These are phyloP conservation scores for Sericinus montela DNA, from an alignment of 2,888 invertebrate genomes.

Conservation along the genomic window DNA sequence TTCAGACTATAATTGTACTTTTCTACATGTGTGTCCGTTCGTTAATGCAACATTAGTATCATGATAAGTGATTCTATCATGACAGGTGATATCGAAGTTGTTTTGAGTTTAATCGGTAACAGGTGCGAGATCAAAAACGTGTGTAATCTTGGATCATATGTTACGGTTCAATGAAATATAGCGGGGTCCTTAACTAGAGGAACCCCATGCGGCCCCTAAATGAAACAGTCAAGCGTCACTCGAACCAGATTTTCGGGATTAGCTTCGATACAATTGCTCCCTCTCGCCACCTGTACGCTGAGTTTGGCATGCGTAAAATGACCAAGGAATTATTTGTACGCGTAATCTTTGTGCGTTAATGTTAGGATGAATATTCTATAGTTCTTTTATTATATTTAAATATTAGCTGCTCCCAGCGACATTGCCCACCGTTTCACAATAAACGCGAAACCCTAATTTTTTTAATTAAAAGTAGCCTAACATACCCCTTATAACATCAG, in stretches of 20 bases:
- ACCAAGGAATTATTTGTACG: constrained; percentile 26
- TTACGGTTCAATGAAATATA: constrained; percentile 27
- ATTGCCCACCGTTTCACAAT: no score
- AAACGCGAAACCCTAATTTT: no score
- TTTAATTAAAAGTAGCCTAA: no score
- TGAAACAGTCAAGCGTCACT: constrained; percentile 38
- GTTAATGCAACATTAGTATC: constrained; percentile 26
- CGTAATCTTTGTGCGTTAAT: constrained; percentile 16
- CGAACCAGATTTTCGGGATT: constrained; percentile 44
- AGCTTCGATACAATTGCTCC: constrained; percentile 28
- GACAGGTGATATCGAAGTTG: constrained; percentile 29
- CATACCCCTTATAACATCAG: no score
- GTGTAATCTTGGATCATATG: constrained; percentile 31
- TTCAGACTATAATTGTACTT: not conserved
- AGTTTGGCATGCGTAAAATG: constrained; percentile 27
- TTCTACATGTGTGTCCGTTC: constrained; percentile 10
- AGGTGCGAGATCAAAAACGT: constrained; percentile 33
- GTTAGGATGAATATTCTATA: not conserved
- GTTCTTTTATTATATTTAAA: not conserved
- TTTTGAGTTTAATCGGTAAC: constrained; percentile 24
- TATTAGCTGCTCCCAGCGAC: not conserved
- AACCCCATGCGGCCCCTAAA: constrained; percentile 23
- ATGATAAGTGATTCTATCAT: constrained; percentile 30
- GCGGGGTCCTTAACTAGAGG: constrained; percentile 24
- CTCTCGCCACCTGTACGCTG: constrained; percentile 33